Evolutionary conservation across 2,113 vertebrate genomes (phyloP), one percentile per base, ranked within the genome.

Genomic region (Sylvietta virens): DNA sequence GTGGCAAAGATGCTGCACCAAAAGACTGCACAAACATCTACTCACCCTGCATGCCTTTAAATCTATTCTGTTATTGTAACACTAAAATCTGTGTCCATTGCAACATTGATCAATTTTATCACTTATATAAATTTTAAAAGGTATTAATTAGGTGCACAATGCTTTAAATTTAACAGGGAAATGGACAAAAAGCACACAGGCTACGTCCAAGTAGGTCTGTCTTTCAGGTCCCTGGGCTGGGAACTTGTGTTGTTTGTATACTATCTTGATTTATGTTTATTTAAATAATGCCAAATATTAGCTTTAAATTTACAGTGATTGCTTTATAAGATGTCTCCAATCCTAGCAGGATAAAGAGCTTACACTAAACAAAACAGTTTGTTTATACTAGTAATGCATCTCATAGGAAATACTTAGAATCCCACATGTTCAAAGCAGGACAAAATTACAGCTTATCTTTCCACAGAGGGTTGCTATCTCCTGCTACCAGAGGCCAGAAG

Each of bases 221-320:
- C 37, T 66, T 67, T 62, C 67, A 81, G 44, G 50, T 77, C 48
- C 3, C 47, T 61, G 35, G 13, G 50, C 88, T 95, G 80, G 67
- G 82, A 95, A 94, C 39, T 73, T 58, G 24, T 35, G 16, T 69
- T 88, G 71, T 86, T 86, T 81, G 67, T 88, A 64, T 37, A 86
- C 14, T 35, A 78, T 60, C 35, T 35, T 70, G 37, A 83, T 79
- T 88, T 92, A 77, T 81, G 86, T 90, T 96, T 95, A 86, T 84
- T 93, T 88, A 81, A 83, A 93, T 88, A 83, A 96, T 60, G 44
- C 74, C 80, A 97, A 94, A 96, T 93, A 94, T 94, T 94, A 86
- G 82, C 74, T 95, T 95, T 64, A 86, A 62, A 78, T 92, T 86
- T 83, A 81, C 33, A 92, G 42, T 70, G 76, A 86, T 58, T 90